Evolutionary conservation across 2,113 vertebrate species (phyloP).

Genomic region (Oncorhynchus keta): DNA sequence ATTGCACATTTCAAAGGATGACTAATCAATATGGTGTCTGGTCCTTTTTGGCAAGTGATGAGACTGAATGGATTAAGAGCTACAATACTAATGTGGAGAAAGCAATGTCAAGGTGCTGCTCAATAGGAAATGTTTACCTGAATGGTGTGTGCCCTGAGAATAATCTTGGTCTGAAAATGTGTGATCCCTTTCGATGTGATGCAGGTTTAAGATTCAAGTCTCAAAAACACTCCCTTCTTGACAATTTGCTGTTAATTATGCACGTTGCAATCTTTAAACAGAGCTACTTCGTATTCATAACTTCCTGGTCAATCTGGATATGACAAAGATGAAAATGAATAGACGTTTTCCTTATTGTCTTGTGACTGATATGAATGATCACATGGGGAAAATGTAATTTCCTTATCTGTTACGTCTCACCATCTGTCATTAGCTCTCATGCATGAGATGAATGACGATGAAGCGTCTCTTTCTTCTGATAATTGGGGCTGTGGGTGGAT

Average conservation of each 20-base stretch:
- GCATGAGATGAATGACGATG: slow-evolving; percentile 42
- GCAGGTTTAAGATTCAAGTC: background rate
- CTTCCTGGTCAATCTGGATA: slow-evolving; percentile 27
- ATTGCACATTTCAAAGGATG: slow-evolving; percentile 13
- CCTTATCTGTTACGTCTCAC: slow-evolving; percentile 37
- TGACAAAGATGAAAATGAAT: slow-evolving; percentile 19
- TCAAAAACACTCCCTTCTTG: background rate
- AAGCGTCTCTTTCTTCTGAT: slow-evolving; percentile 33
- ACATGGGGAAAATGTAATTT: slow-evolving; percentile 40
- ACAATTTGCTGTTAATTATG: slow-evolving; percentile 38
- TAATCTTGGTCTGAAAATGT: background rate
- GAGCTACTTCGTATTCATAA: slow-evolving; percentile 20
- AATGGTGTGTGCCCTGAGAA: too few species aligned
- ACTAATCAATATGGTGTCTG: slow-evolving; percentile 17
- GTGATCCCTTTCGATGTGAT: background rate
- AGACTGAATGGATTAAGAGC: background rate
- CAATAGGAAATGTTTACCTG: background rate
- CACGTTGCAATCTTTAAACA: slow-evolving; percentile 6
- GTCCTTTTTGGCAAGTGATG: background rate
- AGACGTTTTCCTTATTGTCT: slow-evolving; percentile 41
- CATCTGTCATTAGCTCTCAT: slow-evolving; percentile 32
- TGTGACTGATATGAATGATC: slow-evolving; percentile 50
- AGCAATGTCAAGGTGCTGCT: background rate
- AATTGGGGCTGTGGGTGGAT: slow-evolving; percentile 9
- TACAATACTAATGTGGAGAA: background rate